Evolutionary conservation across 2,113 vertebrate genomes (phyloP).

Genomic region (Ranitomeya variabilis): DNA sequence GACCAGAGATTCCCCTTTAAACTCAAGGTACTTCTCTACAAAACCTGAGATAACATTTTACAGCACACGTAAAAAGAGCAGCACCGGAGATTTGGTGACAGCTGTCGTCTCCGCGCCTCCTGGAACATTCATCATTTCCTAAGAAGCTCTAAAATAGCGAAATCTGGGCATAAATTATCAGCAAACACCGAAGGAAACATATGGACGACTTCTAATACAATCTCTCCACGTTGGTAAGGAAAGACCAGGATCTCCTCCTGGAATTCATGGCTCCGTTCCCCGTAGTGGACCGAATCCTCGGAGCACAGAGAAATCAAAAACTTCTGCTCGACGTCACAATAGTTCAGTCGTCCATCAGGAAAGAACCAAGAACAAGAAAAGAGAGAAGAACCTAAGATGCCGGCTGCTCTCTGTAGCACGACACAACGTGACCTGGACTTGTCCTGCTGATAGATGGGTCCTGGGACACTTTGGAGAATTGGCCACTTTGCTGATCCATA

Average conservation of each 20-base stretch:
- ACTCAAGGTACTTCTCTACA: not conserved
- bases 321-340: not conserved
- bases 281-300: not conserved
- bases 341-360: not conserved
- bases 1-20: not conserved
- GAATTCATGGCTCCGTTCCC: not conserved
- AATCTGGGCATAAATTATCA: not conserved
- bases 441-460: too few relatives aligned
- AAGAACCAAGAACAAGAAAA: too few relatives aligned
- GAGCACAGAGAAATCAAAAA: not conserved
- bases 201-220: slow-evolving; percentile 21
- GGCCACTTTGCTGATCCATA: too few relatives aligned
- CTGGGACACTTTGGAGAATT: too few relatives aligned
- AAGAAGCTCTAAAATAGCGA: not conserved
- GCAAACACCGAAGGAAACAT: slow-evolving; percentile 24
- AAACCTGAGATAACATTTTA: not conserved
- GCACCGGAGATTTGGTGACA: not conserved
- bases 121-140: slow-evolving; percentile 24
- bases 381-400: too few relatives aligned
- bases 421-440: too few relatives aligned
- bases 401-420: too few relatives aligned
- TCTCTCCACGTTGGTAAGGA: not conserved
- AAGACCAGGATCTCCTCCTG: slow-evolving; percentile 1
- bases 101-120: slow-evolving; percentile 12
- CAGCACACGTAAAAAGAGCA: not conserved